Conservation (phyloP, 2,888 invertebrate species). For the Drosophila falleni region DNA sequence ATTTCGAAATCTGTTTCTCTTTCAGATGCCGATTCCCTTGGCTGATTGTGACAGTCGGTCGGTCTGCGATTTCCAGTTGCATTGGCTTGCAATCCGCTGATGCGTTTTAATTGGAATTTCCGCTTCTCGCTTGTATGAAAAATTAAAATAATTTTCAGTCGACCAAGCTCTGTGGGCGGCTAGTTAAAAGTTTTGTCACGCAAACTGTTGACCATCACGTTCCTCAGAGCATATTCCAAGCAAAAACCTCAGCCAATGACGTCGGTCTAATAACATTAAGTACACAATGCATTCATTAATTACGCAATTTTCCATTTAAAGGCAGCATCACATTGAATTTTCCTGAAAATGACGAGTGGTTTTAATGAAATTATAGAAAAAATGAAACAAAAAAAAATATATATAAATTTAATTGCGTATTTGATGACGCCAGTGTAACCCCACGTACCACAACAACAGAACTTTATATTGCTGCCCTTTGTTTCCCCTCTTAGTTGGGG, state of each 20-base stretch:
- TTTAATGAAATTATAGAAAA: constrained; percentile 54
- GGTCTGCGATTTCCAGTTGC: constrained; percentile 46
- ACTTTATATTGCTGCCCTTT: background rate
- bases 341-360: constrained; percentile 52
- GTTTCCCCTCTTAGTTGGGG: background rate
- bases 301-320: constrained; percentile 42
- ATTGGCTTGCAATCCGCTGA: constrained; percentile 55
- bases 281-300: constrained; percentile 57
- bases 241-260: background rate
- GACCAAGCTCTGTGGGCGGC: constrained; percentile 3
- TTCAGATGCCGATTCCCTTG: constrained; percentile 44
- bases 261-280: constrained; percentile 49
- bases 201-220: constrained; percentile 35
- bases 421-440: constrained; percentile 42
- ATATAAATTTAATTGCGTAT: constrained; percentile 65
- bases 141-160: constrained; percentile 72
- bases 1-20: constrained; percentile 34
- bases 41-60: constrained; percentile 20
- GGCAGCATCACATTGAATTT: constrained; percentile 18
- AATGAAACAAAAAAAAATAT: constrained; percentile 12
- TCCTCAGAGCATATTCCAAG: constrained; percentile 7
- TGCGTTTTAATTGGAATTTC: constrained; percentile 82
- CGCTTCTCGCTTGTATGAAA: constrained; percentile 67
- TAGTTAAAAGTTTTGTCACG: constrained; percentile 48
- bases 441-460: constrained; percentile 5